Conservation (phyloP, 2,888 invertebrate species). For the Tiphia femorata region DNA sequence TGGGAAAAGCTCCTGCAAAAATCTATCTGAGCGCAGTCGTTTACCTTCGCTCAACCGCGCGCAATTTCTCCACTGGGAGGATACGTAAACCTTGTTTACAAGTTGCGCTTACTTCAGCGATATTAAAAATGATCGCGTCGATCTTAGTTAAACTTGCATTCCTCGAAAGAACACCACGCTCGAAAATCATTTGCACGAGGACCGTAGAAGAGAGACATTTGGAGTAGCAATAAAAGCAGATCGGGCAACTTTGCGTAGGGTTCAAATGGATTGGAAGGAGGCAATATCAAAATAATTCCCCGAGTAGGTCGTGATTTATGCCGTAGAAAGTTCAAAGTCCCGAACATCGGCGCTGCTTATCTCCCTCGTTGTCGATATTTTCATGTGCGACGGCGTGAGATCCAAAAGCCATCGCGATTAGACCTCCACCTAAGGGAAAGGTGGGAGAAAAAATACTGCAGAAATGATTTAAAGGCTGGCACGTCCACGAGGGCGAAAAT, state of each 20-base stretch:
- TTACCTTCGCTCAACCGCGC: too few species aligned
- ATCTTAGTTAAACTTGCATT: too few species aligned
- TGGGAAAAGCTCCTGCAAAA: too few species aligned
- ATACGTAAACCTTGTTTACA: too few species aligned
- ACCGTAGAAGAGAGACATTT: not conserved
- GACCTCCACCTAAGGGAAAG: too few species aligned
- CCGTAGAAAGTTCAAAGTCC: not conserved
- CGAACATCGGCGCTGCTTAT: not conserved
- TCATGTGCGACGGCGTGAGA: not conserved
- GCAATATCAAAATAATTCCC: not conserved
- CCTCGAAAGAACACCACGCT: too few species aligned
- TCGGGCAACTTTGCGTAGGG: too few species aligned
- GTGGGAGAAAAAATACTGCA: not conserved
- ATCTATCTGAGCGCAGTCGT: too few species aligned
- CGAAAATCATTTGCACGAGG: not conserved
- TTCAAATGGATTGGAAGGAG: not conserved
- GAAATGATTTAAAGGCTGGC: not conserved
- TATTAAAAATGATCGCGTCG: too few species aligned
- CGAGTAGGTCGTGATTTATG: not conserved
- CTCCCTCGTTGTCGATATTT: not conserved
- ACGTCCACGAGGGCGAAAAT: constrained; percentile 14
- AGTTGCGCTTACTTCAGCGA: too few species aligned
- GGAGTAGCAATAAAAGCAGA: too few species aligned
- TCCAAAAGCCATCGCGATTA: not conserved
- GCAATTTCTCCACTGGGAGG: too few species aligned